Percentiles rank a stretch among this genome's conserved stretches.
Conservation (phyloP, 2,888 invertebrate species). For the Molorchus minor region DNA sequence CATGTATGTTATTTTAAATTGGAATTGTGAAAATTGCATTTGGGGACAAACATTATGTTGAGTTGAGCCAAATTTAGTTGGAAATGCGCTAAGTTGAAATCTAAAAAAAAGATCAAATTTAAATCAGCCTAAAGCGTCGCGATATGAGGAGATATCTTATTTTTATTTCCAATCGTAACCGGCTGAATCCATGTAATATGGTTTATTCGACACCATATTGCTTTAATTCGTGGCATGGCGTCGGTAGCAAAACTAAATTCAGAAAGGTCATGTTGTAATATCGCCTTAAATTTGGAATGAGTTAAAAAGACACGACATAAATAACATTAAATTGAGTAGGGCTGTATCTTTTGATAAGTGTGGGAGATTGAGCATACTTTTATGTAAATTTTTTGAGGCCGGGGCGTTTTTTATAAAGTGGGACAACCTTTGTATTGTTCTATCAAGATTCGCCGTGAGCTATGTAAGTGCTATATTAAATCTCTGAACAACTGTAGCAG, state of each 20-base stretch:
- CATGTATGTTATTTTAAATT: no score
- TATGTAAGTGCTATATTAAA: slow-evolving; percentile 52
- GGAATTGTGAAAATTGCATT: slow-evolving; percentile 8
- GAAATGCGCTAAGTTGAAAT: slow-evolving; percentile 6
- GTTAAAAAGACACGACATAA: slow-evolving; percentile 9
- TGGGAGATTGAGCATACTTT: slow-evolving; percentile 41
- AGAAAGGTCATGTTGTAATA: slow-evolving; percentile 30
- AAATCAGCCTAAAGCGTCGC: slow-evolving; percentile 43
- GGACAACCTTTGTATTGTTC: slow-evolving; percentile 45
- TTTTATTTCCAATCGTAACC: slow-evolving; percentile 53
- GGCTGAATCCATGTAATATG: slow-evolving; percentile 51
- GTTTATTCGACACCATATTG: slow-evolving; percentile 53
- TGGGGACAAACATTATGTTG: slow-evolving; percentile 1
- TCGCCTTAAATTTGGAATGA: slow-evolving; percentile 14
- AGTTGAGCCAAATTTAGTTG: neutral
- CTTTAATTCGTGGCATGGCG: slow-evolving; percentile 53
- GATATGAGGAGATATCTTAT: slow-evolving; percentile 50
- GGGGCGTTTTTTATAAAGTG: slow-evolving; percentile 42
- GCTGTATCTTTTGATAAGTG: slow-evolving; percentile 37
- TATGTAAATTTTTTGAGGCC: slow-evolving; percentile 37
- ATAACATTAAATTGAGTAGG: slow-evolving; percentile 24
- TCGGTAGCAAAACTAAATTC: slow-evolving; percentile 42
- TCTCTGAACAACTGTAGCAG: slow-evolving; percentile 40
- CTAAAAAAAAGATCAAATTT: slow-evolving; percentile 37
- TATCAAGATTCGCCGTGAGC: slow-evolving; percentile 39